Conservation (phyloP, 2,113 vertebrate genomes). For the Tachysurus fulvidraco region DNA sequence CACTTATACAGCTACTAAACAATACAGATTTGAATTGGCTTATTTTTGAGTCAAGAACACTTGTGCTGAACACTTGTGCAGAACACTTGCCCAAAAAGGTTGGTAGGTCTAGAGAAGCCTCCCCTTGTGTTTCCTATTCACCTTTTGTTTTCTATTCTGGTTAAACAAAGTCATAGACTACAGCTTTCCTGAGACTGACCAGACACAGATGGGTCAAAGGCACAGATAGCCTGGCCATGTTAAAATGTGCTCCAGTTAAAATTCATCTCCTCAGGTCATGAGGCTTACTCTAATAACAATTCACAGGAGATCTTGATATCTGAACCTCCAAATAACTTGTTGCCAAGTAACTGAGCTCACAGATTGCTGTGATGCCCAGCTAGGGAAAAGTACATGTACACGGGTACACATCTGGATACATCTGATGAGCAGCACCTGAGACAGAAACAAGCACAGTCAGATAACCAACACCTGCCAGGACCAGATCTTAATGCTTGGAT, state of each 20-base stretch:
- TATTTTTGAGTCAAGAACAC: neutral
- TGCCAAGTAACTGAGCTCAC: constrained; percentile 47
- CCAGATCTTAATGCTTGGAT: neutral
- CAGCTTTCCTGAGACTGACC: constrained; percentile 11
- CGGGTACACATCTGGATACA: constrained; percentile 53
- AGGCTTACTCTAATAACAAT: constrained; percentile 41
- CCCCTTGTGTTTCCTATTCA: neutral
- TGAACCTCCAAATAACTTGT: constrained; percentile 17
- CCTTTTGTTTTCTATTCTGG: neutral
- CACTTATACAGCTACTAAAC: neutral
- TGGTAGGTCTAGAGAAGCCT: neutral
- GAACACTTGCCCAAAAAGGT: neutral
- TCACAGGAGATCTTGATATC: constrained; percentile 35
- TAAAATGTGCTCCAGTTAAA: constrained; percentile 36
- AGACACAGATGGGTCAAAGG: constrained; percentile 24
- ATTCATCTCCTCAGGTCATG: constrained; percentile 39
- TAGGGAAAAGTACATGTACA: constrained; percentile 36
- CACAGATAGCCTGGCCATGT: constrained; percentile 27
- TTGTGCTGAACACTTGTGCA: neutral
- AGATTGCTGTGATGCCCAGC: constrained; percentile 32
- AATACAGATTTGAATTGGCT: neutral
- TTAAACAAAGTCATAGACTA: constrained; percentile 11
- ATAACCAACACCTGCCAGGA: constrained; percentile 21
- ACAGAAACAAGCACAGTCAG: constrained; percentile 39
- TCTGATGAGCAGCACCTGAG: constrained; percentile 45